Percentiles rank a stretch among this genome's conserved stretches.
These are phyloP conservation scores for Trachops cirrhosus DNA, from an alignment of 2,797 vertebrate genomes.

Conservation along the genomic window DNA sequence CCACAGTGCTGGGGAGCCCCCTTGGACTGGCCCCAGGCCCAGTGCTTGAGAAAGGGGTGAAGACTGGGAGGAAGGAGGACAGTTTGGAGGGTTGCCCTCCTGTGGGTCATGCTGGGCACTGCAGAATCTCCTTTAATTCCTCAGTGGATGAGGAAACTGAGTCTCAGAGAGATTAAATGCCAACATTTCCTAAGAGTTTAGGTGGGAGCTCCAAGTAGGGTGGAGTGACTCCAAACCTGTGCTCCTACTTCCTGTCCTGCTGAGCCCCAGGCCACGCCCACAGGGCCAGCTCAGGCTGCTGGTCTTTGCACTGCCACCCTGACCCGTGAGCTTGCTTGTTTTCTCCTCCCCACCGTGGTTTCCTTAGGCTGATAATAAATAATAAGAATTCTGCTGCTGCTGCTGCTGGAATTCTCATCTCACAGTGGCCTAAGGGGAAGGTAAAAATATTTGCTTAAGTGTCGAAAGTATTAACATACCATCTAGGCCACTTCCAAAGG, in stretches of 20 bases:
- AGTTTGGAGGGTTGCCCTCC: too few relatives aligned
- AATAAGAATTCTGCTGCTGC: not conserved
- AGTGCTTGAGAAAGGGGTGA: not conserved
- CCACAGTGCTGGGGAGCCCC: not conserved
- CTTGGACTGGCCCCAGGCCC: not conserved
- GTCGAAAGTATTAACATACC: not conserved
- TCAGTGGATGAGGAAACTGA: not conserved
- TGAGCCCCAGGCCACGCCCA: not conserved
- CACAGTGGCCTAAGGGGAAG: not conserved
- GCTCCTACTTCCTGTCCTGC: too few relatives aligned
- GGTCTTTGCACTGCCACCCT: not conserved
- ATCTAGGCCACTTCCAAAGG: not conserved
- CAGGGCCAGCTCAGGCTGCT: not conserved
- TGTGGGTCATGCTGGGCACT: not conserved
- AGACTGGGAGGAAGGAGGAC: too few relatives aligned
- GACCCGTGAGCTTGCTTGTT: not conserved
- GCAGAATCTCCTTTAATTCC: not conserved
- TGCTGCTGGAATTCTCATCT: not conserved
- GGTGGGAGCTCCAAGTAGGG: not conserved
- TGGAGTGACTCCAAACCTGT: not conserved
- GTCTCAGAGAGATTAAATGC: not conserved
- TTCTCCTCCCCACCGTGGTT: not conserved
- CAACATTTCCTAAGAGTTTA: not conserved
- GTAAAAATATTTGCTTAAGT: not conserved
- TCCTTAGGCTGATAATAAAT: not conserved